These are phyloP conservation scores for Belonocnema kinseyi DNA, from an alignment of 1,140 invertebrate genomes.

Conservation along the genomic window DNA sequence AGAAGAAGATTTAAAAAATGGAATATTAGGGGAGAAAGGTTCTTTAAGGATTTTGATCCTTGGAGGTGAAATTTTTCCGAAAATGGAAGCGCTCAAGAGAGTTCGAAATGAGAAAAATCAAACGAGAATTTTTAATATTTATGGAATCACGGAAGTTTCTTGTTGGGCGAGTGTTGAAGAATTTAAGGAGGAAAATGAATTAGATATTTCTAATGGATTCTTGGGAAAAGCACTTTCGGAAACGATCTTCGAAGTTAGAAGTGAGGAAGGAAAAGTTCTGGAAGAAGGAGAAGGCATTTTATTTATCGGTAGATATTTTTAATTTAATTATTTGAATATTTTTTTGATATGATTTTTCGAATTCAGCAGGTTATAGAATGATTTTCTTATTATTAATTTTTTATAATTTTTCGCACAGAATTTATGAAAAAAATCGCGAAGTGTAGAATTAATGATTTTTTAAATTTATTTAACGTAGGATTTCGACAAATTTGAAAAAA, in stretches of 20 bases:
- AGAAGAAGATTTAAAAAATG: slow-evolving; percentile 74
- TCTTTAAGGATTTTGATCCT: slow-evolving; percentile 78
- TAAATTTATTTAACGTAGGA: no score
- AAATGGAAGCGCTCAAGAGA: slow-evolving; percentile 68
- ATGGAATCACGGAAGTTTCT: slow-evolving; percentile 90
- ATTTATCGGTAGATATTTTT: slow-evolving; percentile 74
- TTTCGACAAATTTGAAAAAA: no score
- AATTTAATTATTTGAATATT: slow-evolving; percentile 27
- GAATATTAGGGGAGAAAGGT: slow-evolving; percentile 77
- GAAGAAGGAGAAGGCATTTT: slow-evolving; percentile 76
- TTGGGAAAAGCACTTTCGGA: slow-evolving; percentile 80
- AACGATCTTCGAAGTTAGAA: slow-evolving; percentile 78
- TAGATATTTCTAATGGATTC: slow-evolving; percentile 39
- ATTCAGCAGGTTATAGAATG: no score
- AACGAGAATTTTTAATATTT: slow-evolving; percentile 85
- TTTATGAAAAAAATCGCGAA: no score
- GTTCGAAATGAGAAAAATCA: slow-evolving; percentile 75
- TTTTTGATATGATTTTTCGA: not conserved
- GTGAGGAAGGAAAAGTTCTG: slow-evolving; percentile 58
- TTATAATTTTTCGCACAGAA: no score
- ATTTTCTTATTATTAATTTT: no score
- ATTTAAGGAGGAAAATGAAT: slow-evolving; percentile 65
- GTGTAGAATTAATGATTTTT: no score
- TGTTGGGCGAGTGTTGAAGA: slow-evolving; percentile 85
- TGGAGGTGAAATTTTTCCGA: slow-evolving; percentile 80